These are phyloP conservation scores for Papilio aristodemus DNA, from an alignment of 1,140 invertebrate genomes.

Conservation along the genomic window DNA sequence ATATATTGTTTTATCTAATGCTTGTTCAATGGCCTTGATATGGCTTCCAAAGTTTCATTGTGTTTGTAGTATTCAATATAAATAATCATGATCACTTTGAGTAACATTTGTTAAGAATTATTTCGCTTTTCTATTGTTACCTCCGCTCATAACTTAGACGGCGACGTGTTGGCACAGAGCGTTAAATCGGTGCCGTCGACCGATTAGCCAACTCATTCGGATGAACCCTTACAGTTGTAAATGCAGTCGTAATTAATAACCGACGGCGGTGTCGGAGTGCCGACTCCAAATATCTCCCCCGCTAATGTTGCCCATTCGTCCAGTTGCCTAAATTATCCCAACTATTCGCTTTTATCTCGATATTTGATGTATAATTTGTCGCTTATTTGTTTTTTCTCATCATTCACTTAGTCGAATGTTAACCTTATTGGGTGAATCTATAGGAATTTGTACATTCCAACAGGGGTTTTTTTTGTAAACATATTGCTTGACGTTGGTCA, in stretches of 20 bases:
- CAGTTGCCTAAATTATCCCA: constrained; percentile 32
- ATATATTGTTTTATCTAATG: too few relatives aligned
- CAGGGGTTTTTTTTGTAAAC: background rate
- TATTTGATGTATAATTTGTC: constrained; percentile 25
- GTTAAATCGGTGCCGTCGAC: constrained; percentile 54
- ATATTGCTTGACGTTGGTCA: background rate
- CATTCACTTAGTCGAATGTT: background rate
- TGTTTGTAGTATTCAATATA: too few relatives aligned
- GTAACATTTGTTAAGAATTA: too few relatives aligned
- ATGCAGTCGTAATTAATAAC: constrained; percentile 46
- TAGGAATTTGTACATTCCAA: background rate
- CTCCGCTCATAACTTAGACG: background rate
- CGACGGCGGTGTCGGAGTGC: constrained; percentile 31
- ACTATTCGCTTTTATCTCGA: constrained; percentile 23
- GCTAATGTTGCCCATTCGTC: constrained; percentile 37
- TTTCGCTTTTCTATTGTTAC: background rate
- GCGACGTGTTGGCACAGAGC: constrained; percentile 33
- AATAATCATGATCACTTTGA: too few relatives aligned
- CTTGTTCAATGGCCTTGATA: too few relatives aligned
- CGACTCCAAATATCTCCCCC: constrained; percentile 34
- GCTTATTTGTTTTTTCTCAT: constrained; percentile 21
- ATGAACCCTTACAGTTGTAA: constrained; percentile 53
- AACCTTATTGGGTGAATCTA: background rate
- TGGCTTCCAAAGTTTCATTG: too few relatives aligned
- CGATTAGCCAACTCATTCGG: constrained; percentile 55